Percentiles rank a stretch among this genome's conserved stretches.
Evolutionary conservation across 2,113 vertebrate species (phyloP).

Genomic region (Scomber scombrus): DNA sequence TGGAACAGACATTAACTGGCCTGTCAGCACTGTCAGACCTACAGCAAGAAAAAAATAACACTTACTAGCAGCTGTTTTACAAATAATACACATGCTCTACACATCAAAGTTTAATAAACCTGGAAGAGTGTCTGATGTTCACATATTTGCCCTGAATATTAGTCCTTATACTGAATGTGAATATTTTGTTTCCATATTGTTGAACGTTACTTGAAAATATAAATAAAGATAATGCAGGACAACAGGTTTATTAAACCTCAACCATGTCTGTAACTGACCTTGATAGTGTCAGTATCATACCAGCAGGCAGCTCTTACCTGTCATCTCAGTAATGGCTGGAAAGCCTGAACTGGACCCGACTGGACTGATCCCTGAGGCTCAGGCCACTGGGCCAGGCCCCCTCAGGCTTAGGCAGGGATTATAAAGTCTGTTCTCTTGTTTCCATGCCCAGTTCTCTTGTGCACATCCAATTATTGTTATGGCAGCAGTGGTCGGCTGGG

Average conservation of each 20-base stretch:
- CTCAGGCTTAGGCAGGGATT: conserved; percentile 50
- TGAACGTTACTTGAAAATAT: too few species aligned
- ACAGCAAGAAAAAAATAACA: background rate
- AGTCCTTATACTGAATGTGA: too few species aligned
- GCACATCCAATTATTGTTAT: conserved; percentile 71
- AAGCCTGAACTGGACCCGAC: conserved; percentile 4
- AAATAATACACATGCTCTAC: background rate
- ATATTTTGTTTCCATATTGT: too few species aligned
- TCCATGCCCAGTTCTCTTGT: conserved; percentile 57
- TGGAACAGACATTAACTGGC: background rate
- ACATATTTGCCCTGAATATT: too few species aligned
- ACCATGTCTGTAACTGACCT: background rate
- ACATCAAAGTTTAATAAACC: background rate
- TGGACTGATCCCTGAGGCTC: conserved; percentile 5
- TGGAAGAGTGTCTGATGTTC: too few species aligned
- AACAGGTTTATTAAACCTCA: background rate
- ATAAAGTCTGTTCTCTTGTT: conserved; percentile 59
- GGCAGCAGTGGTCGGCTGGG: conserved; percentile 68
- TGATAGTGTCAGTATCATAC: background rate
- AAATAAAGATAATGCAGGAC: too few species aligned
- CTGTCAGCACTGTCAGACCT: background rate
- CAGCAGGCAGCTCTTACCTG: conserved; percentile 9
- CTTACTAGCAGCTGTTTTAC: conserved; percentile 1
- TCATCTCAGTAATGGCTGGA: conserved; percentile 12
- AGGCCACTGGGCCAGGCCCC: conserved; percentile 34